A percentile compares a stretch with the other conserved stretches of the same genome.
These are phyloP conservation scores for Tuta absoluta DNA, from an alignment of 2,888 invertebrate genomes.

Conservation along the genomic window DNA sequence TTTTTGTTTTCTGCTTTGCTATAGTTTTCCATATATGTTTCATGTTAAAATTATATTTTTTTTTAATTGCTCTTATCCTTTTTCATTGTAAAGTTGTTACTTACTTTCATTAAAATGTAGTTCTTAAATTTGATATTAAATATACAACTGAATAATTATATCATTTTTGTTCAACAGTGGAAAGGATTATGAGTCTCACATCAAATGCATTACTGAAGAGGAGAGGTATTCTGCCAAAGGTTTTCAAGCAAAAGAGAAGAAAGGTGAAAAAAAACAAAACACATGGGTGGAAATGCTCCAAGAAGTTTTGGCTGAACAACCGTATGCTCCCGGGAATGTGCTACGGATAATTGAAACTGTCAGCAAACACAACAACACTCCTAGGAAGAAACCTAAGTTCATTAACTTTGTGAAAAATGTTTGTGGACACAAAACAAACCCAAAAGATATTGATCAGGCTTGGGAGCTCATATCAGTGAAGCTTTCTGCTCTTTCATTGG, in stretches of 20 bases:
- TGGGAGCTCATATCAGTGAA: conserved; percentile 85
- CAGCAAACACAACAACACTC: conserved; percentile 89
- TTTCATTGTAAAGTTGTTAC: no score
- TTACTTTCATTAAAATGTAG: no score
- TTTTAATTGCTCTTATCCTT: no score
- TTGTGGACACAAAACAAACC: conserved; percentile 80
- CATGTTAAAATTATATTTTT: no score
- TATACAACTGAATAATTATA: conserved; percentile 85
- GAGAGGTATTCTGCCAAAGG: conserved; percentile 94
- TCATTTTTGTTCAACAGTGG: conserved; percentile 77
- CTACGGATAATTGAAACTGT: conserved; percentile 84
- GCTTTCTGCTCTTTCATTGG: conserved; percentile 70
- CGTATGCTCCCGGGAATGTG: conserved; percentile 78
- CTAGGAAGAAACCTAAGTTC: conserved; percentile 92
- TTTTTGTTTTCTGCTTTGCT: background rate
- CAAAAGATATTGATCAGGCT: conserved; percentile 82
- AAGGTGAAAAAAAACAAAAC: conserved; percentile 93
- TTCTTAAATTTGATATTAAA: conserved; percentile 80
- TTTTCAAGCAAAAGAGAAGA: conserved; percentile 87
- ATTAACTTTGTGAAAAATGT: conserved; percentile 87
- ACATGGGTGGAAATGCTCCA: conserved; percentile 89
- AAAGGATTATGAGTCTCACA: conserved; percentile 88
- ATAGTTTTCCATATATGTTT: background rate
- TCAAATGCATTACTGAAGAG: conserved; percentile 92
- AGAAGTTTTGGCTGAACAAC: conserved; percentile 82